phyloP scores from a whole-genome alignment of 1,140 invertebrate species.

The Samia ricini region DNA sequence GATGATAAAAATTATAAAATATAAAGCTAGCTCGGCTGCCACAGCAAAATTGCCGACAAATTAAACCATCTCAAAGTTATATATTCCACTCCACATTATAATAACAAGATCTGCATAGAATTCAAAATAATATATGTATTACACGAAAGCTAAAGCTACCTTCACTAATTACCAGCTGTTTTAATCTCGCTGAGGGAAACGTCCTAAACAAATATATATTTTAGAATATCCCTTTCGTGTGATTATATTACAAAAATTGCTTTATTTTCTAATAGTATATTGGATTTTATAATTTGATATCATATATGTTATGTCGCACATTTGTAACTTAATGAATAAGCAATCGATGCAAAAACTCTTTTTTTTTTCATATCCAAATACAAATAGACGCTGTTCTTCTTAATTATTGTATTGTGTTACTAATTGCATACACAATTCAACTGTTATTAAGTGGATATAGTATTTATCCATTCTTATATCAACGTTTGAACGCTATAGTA shows the following conservation, averaged over 20 bases:
- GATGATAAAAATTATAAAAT: no score
- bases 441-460: no score
- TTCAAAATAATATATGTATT: neutral
- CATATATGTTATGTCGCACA: neutral
- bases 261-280: conserved; percentile 4
- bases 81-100: neutral
- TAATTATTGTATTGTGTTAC: no score
- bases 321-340: neutral
- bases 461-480: no score
- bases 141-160: neutral
- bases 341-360: neutral
- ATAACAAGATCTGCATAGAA: neutral
- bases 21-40: no score
- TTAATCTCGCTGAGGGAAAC: conserved; percentile 1
- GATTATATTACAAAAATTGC: neutral
- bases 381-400: no score
- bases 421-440: no score
- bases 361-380: neutral
- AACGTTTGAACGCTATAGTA: no score
- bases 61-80: neutral
- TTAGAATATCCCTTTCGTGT: neutral
- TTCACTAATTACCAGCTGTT: conserved; percentile 2
- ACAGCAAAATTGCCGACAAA: no score
- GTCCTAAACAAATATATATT: conserved; percentile 8
- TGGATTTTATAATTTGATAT: neutral